Percentiles rank a stretch among this genome's conserved stretches.
Evolutionary conservation across 2,888 invertebrate species (phyloP).

Genomic region (Auanema sp.): DNA sequence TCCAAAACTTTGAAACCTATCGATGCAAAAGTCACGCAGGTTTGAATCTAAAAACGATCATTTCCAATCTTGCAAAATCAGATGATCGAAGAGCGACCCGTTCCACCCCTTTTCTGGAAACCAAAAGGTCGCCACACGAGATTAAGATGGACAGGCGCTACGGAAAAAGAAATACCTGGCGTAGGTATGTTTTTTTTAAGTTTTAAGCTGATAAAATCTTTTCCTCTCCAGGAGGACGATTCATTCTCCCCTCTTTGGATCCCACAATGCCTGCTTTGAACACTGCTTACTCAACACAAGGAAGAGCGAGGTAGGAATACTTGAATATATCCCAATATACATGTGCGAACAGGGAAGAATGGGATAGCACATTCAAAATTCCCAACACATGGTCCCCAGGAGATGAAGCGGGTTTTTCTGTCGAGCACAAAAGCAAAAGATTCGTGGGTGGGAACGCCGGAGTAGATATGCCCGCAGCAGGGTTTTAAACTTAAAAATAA

Average conservation of each 20-base stretch:
- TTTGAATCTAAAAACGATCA: conserved; percentile 1
- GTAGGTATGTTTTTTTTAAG: conserved; percentile 21
- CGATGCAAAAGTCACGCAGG: conserved; percentile 43
- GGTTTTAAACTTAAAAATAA: conserved; percentile 17
- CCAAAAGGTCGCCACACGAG: conserved; percentile 54
- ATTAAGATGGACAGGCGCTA: conserved; percentile 57
- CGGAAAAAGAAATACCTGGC: conserved; percentile 52
- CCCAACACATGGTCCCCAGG: conserved; percentile 56
- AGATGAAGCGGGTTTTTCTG: conserved; percentile 50
- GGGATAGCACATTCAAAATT: conserved; percentile 56
- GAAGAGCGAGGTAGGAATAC: conserved; percentile 38
- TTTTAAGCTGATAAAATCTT: neutral
- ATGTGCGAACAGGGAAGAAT: conserved; percentile 44
- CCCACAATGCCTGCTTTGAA: conserved; percentile 55
- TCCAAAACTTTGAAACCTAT: conserved; percentile 33
- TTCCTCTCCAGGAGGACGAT: conserved; percentile 27
- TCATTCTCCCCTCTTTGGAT: conserved; percentile 56
- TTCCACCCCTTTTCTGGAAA: conserved; percentile 50
- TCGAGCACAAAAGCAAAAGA: conserved; percentile 44
- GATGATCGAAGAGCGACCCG: conserved; percentile 51
- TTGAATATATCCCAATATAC: neutral
- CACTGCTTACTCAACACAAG: conserved; percentile 54
- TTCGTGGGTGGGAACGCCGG: conserved; percentile 56
- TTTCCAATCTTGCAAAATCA: conserved; percentile 14
- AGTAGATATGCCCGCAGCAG: conserved; percentile 50